A percentile compares a stretch with the other conserved stretches of the same genome.
Conservation (phyloP, 2,888 invertebrate genomes). For the Ptycholaimellus sp. region DNA sequence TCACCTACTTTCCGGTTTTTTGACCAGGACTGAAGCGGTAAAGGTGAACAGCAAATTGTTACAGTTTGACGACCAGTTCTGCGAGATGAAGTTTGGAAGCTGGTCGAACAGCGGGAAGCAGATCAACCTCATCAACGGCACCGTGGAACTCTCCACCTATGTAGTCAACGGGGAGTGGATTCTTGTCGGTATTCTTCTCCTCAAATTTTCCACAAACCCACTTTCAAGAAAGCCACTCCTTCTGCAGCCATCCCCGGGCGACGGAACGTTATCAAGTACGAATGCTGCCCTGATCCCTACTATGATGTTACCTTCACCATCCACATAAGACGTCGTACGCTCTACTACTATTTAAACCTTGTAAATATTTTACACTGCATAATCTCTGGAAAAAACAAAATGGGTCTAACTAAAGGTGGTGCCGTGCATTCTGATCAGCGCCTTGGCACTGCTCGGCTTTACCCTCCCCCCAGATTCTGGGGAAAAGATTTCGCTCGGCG, state of each 20-base stretch:
- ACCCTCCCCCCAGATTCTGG: slow-evolving; percentile 92
- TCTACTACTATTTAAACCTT: slow-evolving; percentile 98
- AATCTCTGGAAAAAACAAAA: too few species aligned
- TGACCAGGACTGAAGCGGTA: too few species aligned
- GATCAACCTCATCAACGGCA: slow-evolving; percentile 77
- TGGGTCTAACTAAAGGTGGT: too few species aligned
- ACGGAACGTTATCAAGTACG: too few species aligned
- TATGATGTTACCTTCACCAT: slow-evolving; percentile 80
- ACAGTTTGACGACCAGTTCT: too few species aligned
- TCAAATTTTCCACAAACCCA: too few species aligned
- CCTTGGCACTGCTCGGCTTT: slow-evolving; percentile 89
- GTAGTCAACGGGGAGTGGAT: slow-evolving; percentile 98
- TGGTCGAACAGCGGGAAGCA: slow-evolving; percentile 53
- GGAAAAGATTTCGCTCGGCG: slow-evolving; percentile 75
- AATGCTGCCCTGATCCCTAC: slow-evolving; percentile 16
- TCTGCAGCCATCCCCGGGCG: too few species aligned
- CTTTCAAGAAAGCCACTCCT: too few species aligned
- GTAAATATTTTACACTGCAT: too few species aligned
- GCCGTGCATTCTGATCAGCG: slow-evolving; percentile 88
- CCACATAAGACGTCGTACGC: slow-evolving; percentile 72
- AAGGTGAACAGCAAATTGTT: too few species aligned
- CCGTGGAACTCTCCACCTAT: slow-evolving; percentile 86
- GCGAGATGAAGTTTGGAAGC: too few species aligned
- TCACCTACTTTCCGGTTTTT: too few species aligned
- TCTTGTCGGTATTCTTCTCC: slow-evolving; percentile 73